Base-by-base conservation (phyloP, 2,888 invertebrate species). In the Chrysolina oricalcia region DNA sequence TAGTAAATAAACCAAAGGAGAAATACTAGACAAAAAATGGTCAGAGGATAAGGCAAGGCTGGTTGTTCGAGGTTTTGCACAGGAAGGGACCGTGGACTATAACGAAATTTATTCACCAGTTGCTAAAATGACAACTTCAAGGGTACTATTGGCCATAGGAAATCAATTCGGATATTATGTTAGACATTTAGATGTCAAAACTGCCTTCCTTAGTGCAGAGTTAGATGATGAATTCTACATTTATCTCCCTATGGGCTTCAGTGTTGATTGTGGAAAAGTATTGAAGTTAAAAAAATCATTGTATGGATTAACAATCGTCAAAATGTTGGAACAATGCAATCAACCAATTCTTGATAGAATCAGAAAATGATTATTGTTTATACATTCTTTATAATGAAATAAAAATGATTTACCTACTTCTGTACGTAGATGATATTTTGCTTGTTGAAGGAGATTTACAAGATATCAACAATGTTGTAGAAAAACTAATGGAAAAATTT, bases 251-350 rank as follows among this genome's bases (percentile, higher is more conserved):
- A 15, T 48, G n/a, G 50, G 67, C 6, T 27, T 21, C 10, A 10
- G 11, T 1, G 9, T 11, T 2, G 10, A 50, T 67, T 5, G 23
- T 5, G 50, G n/a, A 15, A 27, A 23, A 21, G 48, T 50, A 11
- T 50, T n/a, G 3, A 59, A 59, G 19, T 21, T 59, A 46, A 35
- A 59, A 40, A 59, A 70, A 17, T 15, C 43, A 13, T 27, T 70
- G 46, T 70, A 62, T 70, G 70, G 41, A 15, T n/a, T n/a, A n/a
- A n/a, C n/a, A n/a, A n/a, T n/a, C n/a, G n/a, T n/a, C n/a, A n/a
- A n/a, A n/a, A n/a, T 56, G 59, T 62, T 70, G 70, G 62, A 70
- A 70, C 23, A 59, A 23, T 8, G 41, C 27, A 56, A 56, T 70
- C 19, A 59, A 70, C 43, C 15, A 67, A n/a, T 65, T 50, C 15